Conservation (phyloP, 2,797 vertebrate species). For the Tapirus indicus region DNA sequence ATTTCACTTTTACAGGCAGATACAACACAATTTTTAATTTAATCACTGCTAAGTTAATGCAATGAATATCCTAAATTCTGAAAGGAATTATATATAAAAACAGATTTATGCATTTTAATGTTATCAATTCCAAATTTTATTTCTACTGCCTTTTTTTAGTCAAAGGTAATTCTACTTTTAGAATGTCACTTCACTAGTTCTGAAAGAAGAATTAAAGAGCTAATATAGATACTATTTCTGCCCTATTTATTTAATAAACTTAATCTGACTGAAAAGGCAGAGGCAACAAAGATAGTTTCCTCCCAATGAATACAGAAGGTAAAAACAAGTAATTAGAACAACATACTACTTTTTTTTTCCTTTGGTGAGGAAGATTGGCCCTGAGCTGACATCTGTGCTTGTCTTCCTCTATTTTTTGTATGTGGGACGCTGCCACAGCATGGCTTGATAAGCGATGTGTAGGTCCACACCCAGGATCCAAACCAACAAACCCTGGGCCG, state of each 20-base stretch:
- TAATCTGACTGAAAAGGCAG: neutral
- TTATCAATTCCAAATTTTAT: neutral
- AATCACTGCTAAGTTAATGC: neutral
- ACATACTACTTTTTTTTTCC: neutral
- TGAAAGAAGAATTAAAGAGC: neutral
- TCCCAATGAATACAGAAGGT: neutral
- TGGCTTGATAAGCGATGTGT: no score
- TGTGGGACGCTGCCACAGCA: no score
- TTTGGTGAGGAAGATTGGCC: no score
- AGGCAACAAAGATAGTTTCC: neutral
- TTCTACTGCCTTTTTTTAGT: neutral
- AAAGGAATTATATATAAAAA: neutral
- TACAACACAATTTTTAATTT: constrained; percentile 6
- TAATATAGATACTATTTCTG: neutral
- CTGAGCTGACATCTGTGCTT: no score
- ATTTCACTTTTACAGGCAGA: neutral
- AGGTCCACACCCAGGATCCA: no score
- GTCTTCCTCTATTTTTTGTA: no score
- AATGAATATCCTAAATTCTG: neutral
- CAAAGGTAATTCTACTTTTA: neutral
- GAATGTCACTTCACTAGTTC: neutral
- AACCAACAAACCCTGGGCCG: no score
- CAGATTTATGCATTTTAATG: neutral
- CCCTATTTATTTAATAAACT: neutral
- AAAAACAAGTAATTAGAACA: neutral